phyloP scores from a whole-genome alignment of 2,113 vertebrate genomes.

The Verasper variegatus region DNA sequence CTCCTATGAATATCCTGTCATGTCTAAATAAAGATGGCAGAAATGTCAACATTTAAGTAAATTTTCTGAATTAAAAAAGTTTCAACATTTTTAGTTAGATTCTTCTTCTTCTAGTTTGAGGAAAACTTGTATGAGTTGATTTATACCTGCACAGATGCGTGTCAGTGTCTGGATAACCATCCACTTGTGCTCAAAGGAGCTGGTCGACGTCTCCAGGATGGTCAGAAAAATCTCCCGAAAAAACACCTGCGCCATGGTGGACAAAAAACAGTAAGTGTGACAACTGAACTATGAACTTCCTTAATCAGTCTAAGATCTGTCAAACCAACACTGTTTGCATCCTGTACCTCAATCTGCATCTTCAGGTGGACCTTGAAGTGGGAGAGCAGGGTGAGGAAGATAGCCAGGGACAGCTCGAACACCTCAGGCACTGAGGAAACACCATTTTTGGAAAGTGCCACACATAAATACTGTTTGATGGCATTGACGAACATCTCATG shows the following conservation, averaged over 20 bases:
- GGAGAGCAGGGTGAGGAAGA: slow-evolving; percentile 96
- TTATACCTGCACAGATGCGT: slow-evolving; percentile 95
- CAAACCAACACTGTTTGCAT: background rate
- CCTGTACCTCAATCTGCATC: slow-evolving; percentile 97
- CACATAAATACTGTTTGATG: slow-evolving; percentile 98
- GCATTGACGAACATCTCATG: slow-evolving; percentile 99
- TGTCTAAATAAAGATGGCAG: no score
- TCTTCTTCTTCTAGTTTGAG: background rate
- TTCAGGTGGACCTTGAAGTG: slow-evolving; percentile 98
- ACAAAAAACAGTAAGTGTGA: background rate
- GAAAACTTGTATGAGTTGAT: background rate
- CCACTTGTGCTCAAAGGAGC: slow-evolving; percentile 99
- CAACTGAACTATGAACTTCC: background rate
- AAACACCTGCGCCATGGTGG: slow-evolving; percentile 86
- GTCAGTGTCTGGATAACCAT: slow-evolving; percentile 99
- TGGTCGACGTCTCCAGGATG: slow-evolving; percentile 96
- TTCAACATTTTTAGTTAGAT: background rate
- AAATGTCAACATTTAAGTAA: no score
- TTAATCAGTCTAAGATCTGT: no score
- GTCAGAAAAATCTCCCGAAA: slow-evolving; percentile 99
- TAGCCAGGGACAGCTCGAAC: slow-evolving; percentile 97
- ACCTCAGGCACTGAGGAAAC: slow-evolving; percentile 98
- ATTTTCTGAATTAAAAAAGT: no score
- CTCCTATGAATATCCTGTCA: no score
- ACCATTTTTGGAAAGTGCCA: slow-evolving; percentile 96